Evolutionary conservation across 2,888 invertebrate species (phyloP).

Genomic region (Pterostichus madidus): DNA sequence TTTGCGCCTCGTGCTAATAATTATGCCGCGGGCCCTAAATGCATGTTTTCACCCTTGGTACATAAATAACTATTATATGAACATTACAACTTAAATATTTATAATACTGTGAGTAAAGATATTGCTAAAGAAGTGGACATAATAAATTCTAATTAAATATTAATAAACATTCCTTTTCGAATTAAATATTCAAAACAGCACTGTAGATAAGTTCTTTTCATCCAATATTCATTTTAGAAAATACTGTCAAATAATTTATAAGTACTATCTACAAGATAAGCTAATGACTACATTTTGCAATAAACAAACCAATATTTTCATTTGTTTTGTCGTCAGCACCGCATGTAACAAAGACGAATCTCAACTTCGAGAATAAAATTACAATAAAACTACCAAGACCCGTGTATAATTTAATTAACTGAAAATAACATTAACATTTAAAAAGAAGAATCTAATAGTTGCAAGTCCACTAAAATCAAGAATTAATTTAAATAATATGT

Average conservation of each 20-base stretch:
- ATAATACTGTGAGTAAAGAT: too few relatives aligned
- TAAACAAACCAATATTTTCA: constrained; percentile 22
- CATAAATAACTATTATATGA: too few relatives aligned
- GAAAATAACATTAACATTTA: constrained; percentile 18
- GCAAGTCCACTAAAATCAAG: constrained; percentile 7
- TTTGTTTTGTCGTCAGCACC: constrained; percentile 19
- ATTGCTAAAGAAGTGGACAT: background rate
- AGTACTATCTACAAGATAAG: too few relatives aligned
- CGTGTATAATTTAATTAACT: constrained; percentile 30
- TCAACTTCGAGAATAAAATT: constrained; percentile 7
- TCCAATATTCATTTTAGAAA: too few relatives aligned
- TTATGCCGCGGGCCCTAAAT: too few relatives aligned
- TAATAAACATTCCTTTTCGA: background rate
- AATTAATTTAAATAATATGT: constrained; percentile 42
- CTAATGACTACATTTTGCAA: background rate
- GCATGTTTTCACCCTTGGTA: too few relatives aligned
- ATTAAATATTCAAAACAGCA: background rate
- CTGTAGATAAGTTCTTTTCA: too few relatives aligned
- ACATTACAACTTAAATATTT: too few relatives aligned
- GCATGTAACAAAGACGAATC: background rate
- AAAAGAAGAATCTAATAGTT: background rate
- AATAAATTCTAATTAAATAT: constrained; percentile 9
- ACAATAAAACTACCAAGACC: constrained; percentile 14
- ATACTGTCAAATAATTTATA: too few relatives aligned
- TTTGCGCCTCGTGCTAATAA: too few relatives aligned